Conservation (phyloP, 2,113 vertebrate species). For the Paracanthobrama guichenoti region DNA sequence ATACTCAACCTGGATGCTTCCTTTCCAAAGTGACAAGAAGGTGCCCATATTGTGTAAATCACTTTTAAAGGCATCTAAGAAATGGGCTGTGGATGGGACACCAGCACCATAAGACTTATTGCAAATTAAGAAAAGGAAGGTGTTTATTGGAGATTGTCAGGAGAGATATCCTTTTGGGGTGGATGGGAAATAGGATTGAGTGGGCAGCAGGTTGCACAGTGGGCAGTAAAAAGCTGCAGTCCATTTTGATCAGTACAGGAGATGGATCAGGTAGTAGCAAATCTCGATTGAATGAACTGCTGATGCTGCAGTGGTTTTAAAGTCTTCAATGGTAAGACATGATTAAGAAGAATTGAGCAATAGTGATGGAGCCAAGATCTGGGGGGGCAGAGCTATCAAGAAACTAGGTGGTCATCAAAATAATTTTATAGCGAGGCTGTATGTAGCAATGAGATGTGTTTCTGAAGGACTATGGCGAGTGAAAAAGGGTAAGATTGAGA, state of each 20-base stretch:
- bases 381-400: neutral
- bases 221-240: slow-evolving; percentile 25
- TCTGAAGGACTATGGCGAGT: neutral
- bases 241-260: slow-evolving; percentile 15
- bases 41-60: neutral
- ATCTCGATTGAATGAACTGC: slow-evolving; percentile 3
- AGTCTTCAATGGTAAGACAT: neutral
- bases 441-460: neutral
- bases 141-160: slow-evolving; percentile 35
- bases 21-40: neutral
- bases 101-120: slow-evolving; percentile 19
- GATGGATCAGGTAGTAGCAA: slow-evolving; percentile 12
- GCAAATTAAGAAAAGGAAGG: slow-evolving; percentile 3
- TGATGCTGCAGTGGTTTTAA: slow-evolving; percentile 24
- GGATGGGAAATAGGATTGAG: neutral
- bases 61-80: slow-evolving; percentile 1
- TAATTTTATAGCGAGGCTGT: neutral
- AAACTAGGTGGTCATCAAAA: neutral
- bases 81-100: neutral
- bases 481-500: neutral
- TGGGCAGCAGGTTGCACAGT: slow-evolving; percentile 18
- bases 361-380: neutral
- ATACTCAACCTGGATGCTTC: neutral
- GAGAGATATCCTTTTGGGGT: neutral
- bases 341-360: neutral